phyloP scores from a whole-genome alignment of 2,113 vertebrate species.

The Cricetomys ansorgei region DNA sequence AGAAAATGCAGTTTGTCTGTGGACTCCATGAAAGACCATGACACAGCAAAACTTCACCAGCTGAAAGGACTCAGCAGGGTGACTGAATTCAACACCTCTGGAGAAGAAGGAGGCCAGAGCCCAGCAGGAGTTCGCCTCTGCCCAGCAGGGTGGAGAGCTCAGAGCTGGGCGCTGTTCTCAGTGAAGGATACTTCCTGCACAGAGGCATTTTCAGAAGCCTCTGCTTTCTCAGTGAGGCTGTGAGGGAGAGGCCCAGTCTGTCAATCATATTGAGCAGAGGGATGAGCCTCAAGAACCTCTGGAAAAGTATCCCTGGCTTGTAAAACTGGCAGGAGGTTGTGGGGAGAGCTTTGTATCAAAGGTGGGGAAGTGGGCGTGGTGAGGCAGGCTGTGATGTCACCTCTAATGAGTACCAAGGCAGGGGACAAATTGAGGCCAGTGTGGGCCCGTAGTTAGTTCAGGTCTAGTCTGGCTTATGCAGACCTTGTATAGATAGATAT shows the following conservation, averaged over 20 bases:
- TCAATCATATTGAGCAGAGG: neutral
- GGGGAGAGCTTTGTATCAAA: neutral
- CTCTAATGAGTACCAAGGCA: no score
- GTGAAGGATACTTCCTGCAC: neutral
- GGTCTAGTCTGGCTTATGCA: neutral
- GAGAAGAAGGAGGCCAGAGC: neutral
- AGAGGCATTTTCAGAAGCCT: no score
- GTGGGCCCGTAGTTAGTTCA: neutral
- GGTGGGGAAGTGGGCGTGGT: neutral
- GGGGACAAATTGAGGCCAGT: neutral
- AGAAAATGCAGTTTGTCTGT: neutral
- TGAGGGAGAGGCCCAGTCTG: rapidly evolving
- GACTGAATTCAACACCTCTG: neutral
- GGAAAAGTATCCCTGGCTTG: neutral
- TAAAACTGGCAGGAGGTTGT: neutral
- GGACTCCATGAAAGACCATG: neutral
- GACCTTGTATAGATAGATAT: no score
- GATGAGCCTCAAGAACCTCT: no score
- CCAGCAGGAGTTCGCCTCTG: no score
- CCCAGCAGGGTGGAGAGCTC: rapidly evolving
- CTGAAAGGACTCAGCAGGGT: no score
- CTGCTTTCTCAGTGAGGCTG: no score
- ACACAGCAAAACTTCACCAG: neutral
- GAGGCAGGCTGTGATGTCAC: neutral
- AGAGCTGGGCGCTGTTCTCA: neutral